Percentiles rank a stretch among this genome's conserved stretches.
Evolutionary conservation across 2,797 vertebrate genomes (phyloP).

Genomic region (Urocyon cinereoargenteus): DNA sequence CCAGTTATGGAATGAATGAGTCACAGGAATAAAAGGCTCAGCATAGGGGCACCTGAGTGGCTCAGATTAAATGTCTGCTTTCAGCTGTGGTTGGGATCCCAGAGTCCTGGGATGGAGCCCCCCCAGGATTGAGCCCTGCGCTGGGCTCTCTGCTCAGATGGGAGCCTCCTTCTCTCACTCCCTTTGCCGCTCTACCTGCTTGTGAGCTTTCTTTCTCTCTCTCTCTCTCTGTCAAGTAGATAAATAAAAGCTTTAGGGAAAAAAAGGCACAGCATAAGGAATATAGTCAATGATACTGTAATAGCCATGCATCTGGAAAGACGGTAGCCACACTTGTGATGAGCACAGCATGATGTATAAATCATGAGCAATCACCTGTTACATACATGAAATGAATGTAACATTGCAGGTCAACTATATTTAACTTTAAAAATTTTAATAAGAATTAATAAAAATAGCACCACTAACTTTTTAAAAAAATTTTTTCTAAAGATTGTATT

Average conservation of each 20-base stretch:
- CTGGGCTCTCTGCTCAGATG: too few relatives aligned
- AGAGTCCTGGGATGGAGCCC: too few relatives aligned
- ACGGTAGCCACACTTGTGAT: not conserved
- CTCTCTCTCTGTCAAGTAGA: too few relatives aligned
- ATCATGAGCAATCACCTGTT: not conserved
- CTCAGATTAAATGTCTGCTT: too few relatives aligned
- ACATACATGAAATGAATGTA: not conserved
- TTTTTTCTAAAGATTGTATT: too few relatives aligned
- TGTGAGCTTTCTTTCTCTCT: too few relatives aligned
- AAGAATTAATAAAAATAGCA: slow-evolving; percentile 15
- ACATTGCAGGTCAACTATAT: not conserved
- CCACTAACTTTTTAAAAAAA: not conserved
- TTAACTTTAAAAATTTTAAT: not conserved
- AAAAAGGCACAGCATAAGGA: not conserved
- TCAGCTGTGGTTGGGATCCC: too few relatives aligned
- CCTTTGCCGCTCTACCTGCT: too few relatives aligned
- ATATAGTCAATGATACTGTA: not conserved
- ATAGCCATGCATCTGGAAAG: not conserved
- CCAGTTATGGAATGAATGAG: not conserved
- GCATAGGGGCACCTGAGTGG: too few relatives aligned
- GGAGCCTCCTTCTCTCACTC: too few relatives aligned
- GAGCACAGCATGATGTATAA: not conserved
- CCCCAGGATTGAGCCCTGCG: too few relatives aligned
- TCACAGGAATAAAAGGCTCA: not conserved
- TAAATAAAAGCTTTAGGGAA: not conserved